Evolutionary conservation across 2,113 vertebrate species (phyloP), one percentile per base, ranked within the genome.

Genomic region (Hiodon tergisus): DNA sequence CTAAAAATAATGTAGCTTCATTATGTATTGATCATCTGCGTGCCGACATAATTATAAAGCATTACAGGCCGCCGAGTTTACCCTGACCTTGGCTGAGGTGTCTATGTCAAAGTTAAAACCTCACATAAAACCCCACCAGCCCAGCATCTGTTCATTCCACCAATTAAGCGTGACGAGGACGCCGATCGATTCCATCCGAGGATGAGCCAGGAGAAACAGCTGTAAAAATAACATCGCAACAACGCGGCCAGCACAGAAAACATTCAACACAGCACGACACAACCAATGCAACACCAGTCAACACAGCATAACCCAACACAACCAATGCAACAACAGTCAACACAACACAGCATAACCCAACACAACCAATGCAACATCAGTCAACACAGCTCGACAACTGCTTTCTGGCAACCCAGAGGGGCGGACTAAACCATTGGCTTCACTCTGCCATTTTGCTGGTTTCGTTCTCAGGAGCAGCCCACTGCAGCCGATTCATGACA

Each of bases 11-110:
- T 62, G 60, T 59, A 77, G 77, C 74, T 78, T 81, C 81, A 85
- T 83, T 73, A 78, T 80, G 85, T 81, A 86, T 84, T 81, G 81
- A 85, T 84, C 73, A 84, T 82, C 79, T 83, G 31, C 2, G 31
- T 31, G 31, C 84, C 78, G 72, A 77, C 71, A 80, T 79, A 83
- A 80, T 86, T 82, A 87, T 79, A 61, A 78, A 85, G 67, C 78
- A 76, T 82, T 84, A 85, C 74, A 73, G 62, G 75, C 68, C 79
- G 69, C 63, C 47, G 53, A 73, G 74, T 63, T 59, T 52, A n/a
- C 17, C 57, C 58, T 31, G 31, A 52, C 10, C n/a, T 61, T 51
- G 9, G 46, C 47, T 62, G 69, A n/a, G 7, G 54, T 63, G 52
- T 73, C 62, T 73, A 31, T 31, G 31, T 31, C 31, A 31, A n/a